Percentiles rank a stretch among this genome's conserved stretches.
Evolutionary conservation across 2,888 invertebrate genomes (phyloP).

Genomic region (Aethes cnicana): DNA sequence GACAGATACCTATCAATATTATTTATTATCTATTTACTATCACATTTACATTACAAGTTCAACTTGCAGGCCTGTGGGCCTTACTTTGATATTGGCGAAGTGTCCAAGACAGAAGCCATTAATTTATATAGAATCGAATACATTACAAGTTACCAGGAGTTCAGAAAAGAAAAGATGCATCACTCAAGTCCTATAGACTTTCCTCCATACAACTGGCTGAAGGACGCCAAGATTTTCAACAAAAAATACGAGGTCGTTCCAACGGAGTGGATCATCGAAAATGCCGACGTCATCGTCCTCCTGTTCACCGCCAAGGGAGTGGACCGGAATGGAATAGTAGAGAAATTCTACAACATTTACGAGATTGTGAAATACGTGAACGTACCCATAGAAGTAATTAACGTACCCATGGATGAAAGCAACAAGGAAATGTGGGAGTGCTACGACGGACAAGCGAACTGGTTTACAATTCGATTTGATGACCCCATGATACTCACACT

Average conservation of each 20-base stretch:
- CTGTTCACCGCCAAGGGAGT: constrained; percentile 56
- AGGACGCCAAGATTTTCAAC: constrained; percentile 52
- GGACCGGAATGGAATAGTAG: constrained; percentile 56
- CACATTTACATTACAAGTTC: too few species aligned
- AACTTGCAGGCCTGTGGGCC: too few species aligned
- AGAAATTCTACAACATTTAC: constrained; percentile 64
- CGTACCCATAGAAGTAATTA: constrained; percentile 67
- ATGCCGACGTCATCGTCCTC: constrained; percentile 56
- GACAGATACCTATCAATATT: too few species aligned
- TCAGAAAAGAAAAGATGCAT: constrained; percentile 20
- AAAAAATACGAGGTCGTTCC: constrained; percentile 49
- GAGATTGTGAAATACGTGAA: constrained; percentile 59
- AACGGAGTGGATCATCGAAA: constrained; percentile 52
- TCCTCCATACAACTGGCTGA: constrained; percentile 55
- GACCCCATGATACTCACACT: constrained; percentile 56
- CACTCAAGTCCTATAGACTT: constrained; percentile 33
- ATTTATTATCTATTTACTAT: too few species aligned
- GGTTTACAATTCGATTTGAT: constrained; percentile 61
- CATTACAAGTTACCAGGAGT: constrained; percentile 3
- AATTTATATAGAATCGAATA: too few species aligned
- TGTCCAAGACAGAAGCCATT: too few species aligned
- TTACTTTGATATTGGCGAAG: too few species aligned
- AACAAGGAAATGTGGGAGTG: constrained; percentile 46
- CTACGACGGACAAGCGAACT: constrained; percentile 65
- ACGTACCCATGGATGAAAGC: constrained; percentile 61